A percentile compares a stretch with the other conserved stretches of the same genome.
Evolutionary conservation across 1,140 invertebrate genomes (phyloP).

Genomic region (Vollenhovia emeryi): DNA sequence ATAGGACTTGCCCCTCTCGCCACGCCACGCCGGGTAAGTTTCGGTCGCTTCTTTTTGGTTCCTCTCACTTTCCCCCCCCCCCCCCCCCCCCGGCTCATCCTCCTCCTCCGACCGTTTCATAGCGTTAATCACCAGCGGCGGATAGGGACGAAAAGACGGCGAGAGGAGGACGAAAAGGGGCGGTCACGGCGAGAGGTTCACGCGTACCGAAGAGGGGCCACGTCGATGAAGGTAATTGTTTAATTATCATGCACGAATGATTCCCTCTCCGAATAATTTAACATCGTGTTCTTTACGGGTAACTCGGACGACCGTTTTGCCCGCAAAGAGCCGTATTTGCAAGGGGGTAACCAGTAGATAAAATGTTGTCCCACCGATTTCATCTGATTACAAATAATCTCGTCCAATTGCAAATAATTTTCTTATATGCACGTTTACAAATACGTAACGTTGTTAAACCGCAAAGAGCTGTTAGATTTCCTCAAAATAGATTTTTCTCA

Average conservation of each 20-base stretch:
- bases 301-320: not conserved
- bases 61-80: slow-evolving; percentile 44
- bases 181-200: slow-evolving; percentile 1
- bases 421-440: too few species aligned
- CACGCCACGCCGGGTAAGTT: slow-evolving; percentile 33
- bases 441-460: too few species aligned
- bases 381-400: too few species aligned
- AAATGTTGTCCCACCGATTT: too few species aligned
- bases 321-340: not conserved
- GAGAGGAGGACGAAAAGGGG: slow-evolving; percentile 30
- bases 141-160: slow-evolving; percentile 15
- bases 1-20: slow-evolving; percentile 71
- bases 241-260: slow-evolving; percentile 72
- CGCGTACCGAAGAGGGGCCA: not conserved
- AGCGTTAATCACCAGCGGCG: slow-evolving; percentile 34
- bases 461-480: too few species aligned
- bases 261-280: slow-evolving; percentile 17
- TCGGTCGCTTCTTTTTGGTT: slow-evolving; percentile 39
- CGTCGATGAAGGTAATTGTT: slow-evolving; percentile 78
- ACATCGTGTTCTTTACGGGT: not conserved
- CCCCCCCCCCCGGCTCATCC: slow-evolving; percentile 34
- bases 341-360: too few species aligned
- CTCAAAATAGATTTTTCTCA: too few species aligned
- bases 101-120: slow-evolving; percentile 18
- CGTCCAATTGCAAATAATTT: too few species aligned